A percentile compares a stretch with the other conserved stretches of the same genome.
Evolutionary conservation across 2,888 invertebrate species (phyloP).

Genomic region (Hypolimnas misippus): DNA sequence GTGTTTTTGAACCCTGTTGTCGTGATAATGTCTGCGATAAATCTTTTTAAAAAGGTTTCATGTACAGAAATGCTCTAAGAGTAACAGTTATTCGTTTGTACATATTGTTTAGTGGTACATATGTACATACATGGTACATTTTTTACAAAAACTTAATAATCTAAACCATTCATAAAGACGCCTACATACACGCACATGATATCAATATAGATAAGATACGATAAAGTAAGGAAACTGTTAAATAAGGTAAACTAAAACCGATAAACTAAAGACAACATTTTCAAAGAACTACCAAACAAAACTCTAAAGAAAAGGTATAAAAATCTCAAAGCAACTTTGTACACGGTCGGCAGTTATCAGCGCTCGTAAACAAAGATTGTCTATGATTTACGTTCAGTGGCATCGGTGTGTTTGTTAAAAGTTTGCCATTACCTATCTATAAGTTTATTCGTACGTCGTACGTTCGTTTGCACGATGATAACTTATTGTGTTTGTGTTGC

Average conservation of each 20-base stretch:
- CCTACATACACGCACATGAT: too few relatives aligned
- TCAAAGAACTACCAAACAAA: slow-evolving; percentile 18
- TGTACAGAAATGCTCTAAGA: too few relatives aligned
- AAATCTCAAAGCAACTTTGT: slow-evolving; percentile 29
- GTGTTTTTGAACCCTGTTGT: neutral
- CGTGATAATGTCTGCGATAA: neutral
- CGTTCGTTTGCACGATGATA: slow-evolving; percentile 7
- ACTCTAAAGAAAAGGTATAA: slow-evolving; percentile 25
- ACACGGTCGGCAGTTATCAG: slow-evolving; percentile 47
- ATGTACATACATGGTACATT: too few relatives aligned
- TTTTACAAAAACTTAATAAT: too few relatives aligned
- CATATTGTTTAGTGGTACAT: neutral
- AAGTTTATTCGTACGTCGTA: slow-evolving; percentile 5
- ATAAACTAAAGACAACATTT: slow-evolving; percentile 20
- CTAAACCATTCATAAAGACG: too few relatives aligned
- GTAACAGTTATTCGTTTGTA: neutral
- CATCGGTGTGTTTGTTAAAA: slow-evolving; percentile 43
- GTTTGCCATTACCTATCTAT: slow-evolving; percentile 15
- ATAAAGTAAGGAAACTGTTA: slow-evolving; percentile 14
- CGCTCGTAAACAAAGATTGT: slow-evolving; percentile 59
- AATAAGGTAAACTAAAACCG: slow-evolving; percentile 17
- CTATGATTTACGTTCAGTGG: slow-evolving; percentile 52
- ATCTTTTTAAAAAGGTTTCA: too few relatives aligned
- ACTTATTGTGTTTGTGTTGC: neutral
- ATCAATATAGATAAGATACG: neutral